A percentile compares a stretch with the other conserved stretches of the same genome.
phyloP scores from a whole-genome alignment of 2,113 vertebrate genomes.

The Malurus cyaneus region DNA sequence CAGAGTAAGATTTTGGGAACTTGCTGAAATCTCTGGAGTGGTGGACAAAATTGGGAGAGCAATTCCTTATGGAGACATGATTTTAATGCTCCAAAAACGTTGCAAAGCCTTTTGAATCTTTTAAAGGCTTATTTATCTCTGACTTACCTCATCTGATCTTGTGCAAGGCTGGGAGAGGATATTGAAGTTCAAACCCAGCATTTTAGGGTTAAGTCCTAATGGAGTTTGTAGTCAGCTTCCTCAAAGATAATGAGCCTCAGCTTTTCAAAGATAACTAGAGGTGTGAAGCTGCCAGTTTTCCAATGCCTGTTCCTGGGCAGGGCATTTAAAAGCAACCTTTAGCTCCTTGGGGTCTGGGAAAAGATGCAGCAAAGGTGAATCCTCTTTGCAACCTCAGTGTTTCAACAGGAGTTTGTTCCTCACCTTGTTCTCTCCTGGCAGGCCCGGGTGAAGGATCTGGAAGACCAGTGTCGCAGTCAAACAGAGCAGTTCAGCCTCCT shows the following conservation, averaged over 20 bases:
- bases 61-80: neutral
- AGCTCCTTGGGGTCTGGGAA: neutral
- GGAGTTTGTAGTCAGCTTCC: neutral
- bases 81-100: neutral
- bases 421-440: conserved; percentile 49
- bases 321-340: neutral
- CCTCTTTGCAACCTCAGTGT: neutral
- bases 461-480: conserved; percentile 94
- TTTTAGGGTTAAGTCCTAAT: neutral
- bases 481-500: conserved; percentile 92
- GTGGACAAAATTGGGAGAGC: neutral
- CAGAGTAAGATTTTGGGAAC: neutral
- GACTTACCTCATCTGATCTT: neutral
- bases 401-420: neutral
- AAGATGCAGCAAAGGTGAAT: neutral
- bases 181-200: neutral
- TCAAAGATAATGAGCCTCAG: neutral
- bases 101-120: neutral
- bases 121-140: neutral
- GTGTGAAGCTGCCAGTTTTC: neutral
- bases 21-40: neutral
- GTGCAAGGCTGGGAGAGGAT: neutral
- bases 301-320: neutral
- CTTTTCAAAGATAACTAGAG: neutral
- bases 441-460: conserved; percentile 92